Evolutionary conservation across 2,888 invertebrate genomes (phyloP), one percentile per base, ranked within the genome.

Genomic region (Ophraella communa): DNA sequence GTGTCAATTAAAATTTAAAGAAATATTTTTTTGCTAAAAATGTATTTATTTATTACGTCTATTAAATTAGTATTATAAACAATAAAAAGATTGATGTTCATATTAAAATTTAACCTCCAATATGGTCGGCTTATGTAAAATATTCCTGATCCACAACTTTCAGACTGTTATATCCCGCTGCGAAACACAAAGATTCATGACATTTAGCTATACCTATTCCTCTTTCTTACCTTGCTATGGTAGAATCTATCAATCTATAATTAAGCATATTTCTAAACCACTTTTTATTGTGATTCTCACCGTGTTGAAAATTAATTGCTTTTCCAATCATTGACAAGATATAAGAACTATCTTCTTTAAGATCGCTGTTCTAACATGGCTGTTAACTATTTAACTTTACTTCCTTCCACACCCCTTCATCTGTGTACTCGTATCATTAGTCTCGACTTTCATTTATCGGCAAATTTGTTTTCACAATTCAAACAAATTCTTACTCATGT

Each of bases 161-260:
- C 24, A 17, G 49, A 51, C 49, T 51, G 27, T 23, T 17, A 27
- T 74, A 75, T 76, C 81, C 81, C 71, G 78, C 72, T 66, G 80
- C 42, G 75, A 62, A 65, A 73, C 76, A 82, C 80, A 81, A 81
- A 79, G 76, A 76, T 74, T 76, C 77, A 78, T 79, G 81, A 81
- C 81, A 80, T 78, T 79, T 72, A 74, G 78, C 81, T 80, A 81
- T 81, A 81, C 79, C 80, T 81, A 23, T 30, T 27, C 54, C 39
- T 30, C 53, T 81, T 79, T 79, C 78, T 80, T 78, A 80, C 80
- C 78, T 69, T 75, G 76, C 74, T 74, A 76, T 75, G 77, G 71
- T 79, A 76, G 77, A 79, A 80, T 79, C 79, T 79, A 81, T 81
- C 80, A 79, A 77, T 79, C 76, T 76, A 77, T 79, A 81, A 80